Conservation (phyloP, 2,888 invertebrate genomes). For the Agrenia bidenticulata region DNA sequence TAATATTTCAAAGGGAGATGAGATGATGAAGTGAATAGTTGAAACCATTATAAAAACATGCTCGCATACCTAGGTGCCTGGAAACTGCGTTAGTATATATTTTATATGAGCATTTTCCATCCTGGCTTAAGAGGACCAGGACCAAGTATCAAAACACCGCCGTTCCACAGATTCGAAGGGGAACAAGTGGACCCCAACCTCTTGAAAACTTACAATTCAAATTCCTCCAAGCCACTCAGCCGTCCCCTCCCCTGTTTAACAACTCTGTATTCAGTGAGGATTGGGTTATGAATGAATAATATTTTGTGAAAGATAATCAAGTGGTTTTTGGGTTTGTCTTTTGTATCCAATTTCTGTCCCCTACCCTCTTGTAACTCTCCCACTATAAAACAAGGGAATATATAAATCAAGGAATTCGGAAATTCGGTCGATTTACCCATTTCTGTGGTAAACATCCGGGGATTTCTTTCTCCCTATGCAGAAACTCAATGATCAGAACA, state of each 20-base stretch:
- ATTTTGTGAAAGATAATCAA: conserved; percentile 19
- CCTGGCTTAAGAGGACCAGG: no score
- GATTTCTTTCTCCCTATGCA: background rate
- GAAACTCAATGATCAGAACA: background rate
- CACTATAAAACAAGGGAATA: background rate
- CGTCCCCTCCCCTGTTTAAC: conserved; percentile 1
- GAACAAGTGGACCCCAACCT: no score
- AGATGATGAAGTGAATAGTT: no score
- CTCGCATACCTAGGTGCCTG: no score
- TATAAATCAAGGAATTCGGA: background rate
- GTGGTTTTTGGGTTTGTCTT: conserved; percentile 7
- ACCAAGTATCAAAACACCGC: no score
- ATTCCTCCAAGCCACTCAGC: conserved; percentile 11
- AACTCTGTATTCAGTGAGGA: background rate
- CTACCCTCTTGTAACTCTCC: background rate
- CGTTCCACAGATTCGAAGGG: no score
- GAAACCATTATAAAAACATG: no score
- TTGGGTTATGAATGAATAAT: conserved; percentile 18
- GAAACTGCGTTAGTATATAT: no score
- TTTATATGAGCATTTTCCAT: no score
- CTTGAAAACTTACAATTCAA: no score
- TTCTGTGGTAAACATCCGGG: background rate
- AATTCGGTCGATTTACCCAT: background rate
- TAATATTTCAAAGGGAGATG: conserved; percentile 9
- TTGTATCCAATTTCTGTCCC: conserved; percentile 7